Conservation (phyloP, 2,113 vertebrate genomes). For the Passerina amoena region DNA sequence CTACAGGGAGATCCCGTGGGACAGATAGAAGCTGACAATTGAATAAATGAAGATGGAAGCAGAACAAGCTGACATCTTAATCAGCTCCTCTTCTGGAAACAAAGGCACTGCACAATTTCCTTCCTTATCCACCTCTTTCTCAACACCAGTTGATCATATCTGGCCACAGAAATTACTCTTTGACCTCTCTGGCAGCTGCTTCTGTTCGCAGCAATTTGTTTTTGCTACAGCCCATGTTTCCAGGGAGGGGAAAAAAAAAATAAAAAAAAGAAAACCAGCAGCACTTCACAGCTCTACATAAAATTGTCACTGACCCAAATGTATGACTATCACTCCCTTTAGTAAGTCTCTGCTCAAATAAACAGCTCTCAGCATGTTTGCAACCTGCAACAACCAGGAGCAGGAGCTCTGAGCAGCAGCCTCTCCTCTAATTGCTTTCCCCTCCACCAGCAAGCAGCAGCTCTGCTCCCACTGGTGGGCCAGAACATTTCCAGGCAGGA, state of each 20-base stretch:
- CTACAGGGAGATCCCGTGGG: background rate
- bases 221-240: background rate
- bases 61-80: conserved; percentile 14
- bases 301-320: background rate
- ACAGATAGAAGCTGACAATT: conserved; percentile 12
- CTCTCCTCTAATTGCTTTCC: conserved; percentile 39
- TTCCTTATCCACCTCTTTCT: background rate
- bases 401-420: conserved; percentile 23
- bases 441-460: background rate
- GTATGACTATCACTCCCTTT: background rate
- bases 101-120: background rate
- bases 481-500: background rate
- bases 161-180: background rate
- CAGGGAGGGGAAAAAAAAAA: background rate
- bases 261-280: background rate
- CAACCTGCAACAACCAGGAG: background rate
- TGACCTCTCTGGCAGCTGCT: background rate
- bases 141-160: background rate
- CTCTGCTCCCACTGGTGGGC: background rate
- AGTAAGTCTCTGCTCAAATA: background rate
- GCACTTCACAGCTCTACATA: background rate
- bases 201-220: background rate
- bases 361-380: conserved; percentile 11
- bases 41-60: conserved; percentile 25
- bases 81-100: background rate